These are phyloP conservation scores for Channa maculata DNA, from an alignment of 2,113 vertebrate genomes.

Conservation along the genomic window DNA sequence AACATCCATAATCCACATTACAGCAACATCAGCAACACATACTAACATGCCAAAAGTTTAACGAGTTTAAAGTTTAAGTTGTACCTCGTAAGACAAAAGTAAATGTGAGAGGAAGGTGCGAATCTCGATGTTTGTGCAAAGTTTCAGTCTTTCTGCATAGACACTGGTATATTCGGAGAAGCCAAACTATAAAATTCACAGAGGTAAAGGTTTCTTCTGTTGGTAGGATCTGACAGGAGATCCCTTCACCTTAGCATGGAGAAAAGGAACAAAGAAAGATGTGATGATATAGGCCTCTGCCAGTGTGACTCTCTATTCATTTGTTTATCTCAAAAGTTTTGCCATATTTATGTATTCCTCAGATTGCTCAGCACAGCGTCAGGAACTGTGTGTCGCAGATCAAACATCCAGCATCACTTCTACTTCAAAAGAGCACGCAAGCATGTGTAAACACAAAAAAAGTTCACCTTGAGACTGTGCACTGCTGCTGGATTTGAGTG, in stretches of 20 bases:
- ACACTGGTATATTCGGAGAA: constrained; percentile 9
- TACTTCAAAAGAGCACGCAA: background rate
- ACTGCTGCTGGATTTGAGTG: background rate
- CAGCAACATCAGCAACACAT: no score
- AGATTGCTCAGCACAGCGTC: background rate
- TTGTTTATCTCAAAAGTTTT: constrained; percentile 33
- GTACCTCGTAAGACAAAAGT: no score
- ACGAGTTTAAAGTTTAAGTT: no score
- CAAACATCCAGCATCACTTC: constrained; percentile 20
- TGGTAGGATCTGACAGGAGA: constrained; percentile 13
- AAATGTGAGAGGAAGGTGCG: background rate
- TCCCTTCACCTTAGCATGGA: background rate
- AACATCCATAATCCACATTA: no score
- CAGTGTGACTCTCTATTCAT: background rate
- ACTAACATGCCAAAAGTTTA: no score
- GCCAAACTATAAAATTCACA: background rate
- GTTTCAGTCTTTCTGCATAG: constrained; percentile 2
- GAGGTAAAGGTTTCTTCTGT: background rate
- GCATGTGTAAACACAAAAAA: background rate
- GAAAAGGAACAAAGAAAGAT: background rate
- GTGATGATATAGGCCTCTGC: background rate
- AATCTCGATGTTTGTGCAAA: background rate
- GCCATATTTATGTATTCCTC: constrained; percentile 23
- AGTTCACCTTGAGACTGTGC: constrained; percentile 37
- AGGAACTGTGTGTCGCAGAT: constrained; percentile 23